Evolutionary conservation across 2,888 invertebrate genomes (phyloP), one percentile per base, ranked within the genome.

Genomic region (Laothoe populi): DNA sequence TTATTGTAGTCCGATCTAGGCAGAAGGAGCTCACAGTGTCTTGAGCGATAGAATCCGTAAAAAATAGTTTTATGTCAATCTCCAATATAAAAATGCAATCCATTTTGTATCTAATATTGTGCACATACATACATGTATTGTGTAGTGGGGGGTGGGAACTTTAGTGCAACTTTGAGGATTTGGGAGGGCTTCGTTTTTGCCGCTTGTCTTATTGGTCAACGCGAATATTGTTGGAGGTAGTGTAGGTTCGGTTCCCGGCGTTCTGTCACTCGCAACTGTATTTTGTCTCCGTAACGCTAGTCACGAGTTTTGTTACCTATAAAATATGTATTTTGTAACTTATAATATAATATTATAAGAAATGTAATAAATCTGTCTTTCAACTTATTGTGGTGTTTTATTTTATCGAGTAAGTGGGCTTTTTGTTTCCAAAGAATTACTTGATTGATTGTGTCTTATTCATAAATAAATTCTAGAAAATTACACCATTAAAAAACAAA

Each of bases 301-400:
- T 93, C 93, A 93, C 86, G 86, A 84, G 84, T 88, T 92, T 91
- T 87, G 92, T 93, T 93, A 92, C 92, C 92, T 92, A 87, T 86
- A 86, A 86, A 87, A 88, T 92, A 90, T 92, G 88, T 91, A 90
- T 91, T 90, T 87, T 88, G 83, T 89, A 92, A 90, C 88, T 88
- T 90, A 87, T 87, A 82, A 83, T 63, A 63, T 67, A 64, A 68
- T 86, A 84, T 86, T 90, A 87, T 84, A 86, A 89, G 88, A 87
- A 85, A 83, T 85, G 82, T 87, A 88, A 86, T 89, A 90, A 90
- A 90, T 79, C 84, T 86, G 86, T 88, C 86, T 86, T 83, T 85
- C 73, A 73, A 79, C 40, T 13, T 69, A 61, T 64, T 68, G 53
- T 62, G 59, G 63, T 68, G 74, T 71, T 75, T 70, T 64, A 75